These are phyloP conservation scores for Drosophila fungiperda DNA, from an alignment of 2,888 invertebrate genomes.

Conservation along the genomic window DNA sequence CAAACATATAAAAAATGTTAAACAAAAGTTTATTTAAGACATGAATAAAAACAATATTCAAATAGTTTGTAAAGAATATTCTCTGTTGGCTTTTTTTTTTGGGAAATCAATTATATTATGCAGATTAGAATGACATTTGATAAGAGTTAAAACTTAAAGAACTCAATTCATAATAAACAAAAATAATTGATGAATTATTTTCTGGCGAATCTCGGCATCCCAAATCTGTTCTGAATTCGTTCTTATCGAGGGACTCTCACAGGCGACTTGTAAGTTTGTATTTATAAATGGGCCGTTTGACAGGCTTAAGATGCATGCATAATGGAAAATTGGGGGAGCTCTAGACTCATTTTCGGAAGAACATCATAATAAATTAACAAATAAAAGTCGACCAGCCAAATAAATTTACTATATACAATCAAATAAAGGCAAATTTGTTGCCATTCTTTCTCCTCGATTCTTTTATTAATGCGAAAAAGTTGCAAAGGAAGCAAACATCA, in stretches of 20 bases:
- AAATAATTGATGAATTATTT: slow-evolving; percentile 3
- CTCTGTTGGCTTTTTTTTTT: neutral
- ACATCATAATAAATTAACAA: slow-evolving; percentile 79
- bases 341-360: slow-evolving; percentile 74
- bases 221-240: neutral
- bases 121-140: neutral
- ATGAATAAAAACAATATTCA: neutral
- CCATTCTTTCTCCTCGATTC: slow-evolving; percentile 48
- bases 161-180: neutral
- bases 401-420: slow-evolving; percentile 52
- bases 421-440: slow-evolving; percentile 74
- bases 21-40: neutral
- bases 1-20: neutral
- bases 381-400: slow-evolving; percentile 71
- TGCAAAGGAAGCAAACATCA: slow-evolving; percentile 13
- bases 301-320: slow-evolving; percentile 58
- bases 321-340: slow-evolving; percentile 74
- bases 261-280: neutral
- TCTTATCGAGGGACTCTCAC: neutral
- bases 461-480: slow-evolving; percentile 51
- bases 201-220: neutral
- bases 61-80: neutral
- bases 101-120: neutral
- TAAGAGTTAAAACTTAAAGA: neutral
- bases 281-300: slow-evolving; percentile 54